Conservation (phyloP, 2,113 vertebrate species). For the Pachycephala philippinensis region DNA sequence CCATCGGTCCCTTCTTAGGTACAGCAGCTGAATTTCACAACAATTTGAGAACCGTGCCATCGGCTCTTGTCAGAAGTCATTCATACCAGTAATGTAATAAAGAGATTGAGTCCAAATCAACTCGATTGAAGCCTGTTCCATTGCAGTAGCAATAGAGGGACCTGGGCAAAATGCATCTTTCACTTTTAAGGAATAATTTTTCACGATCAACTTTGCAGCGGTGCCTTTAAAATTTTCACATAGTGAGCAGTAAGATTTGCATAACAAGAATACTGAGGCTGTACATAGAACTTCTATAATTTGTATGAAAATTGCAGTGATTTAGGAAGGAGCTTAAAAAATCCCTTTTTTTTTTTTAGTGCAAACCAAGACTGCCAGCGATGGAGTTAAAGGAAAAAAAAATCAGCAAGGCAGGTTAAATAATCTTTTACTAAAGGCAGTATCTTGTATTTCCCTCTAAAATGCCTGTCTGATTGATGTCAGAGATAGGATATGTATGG, state of each 20-base stretch:
- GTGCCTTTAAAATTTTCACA: neutral
- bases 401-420: neutral
- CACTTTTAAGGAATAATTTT: neutral
- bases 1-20: neutral
- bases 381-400: neutral
- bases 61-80: neutral
- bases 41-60: neutral
- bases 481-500: neutral
- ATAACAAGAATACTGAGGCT: neutral
- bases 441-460: neutral
- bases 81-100: neutral
- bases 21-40: neutral
- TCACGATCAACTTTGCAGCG: neutral
- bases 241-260: neutral
- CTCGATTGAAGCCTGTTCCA: neutral
- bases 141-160: neutral
- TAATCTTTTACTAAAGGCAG: neutral
- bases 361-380: neutral
- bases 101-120: neutral
- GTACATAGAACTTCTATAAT: neutral
- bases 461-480: neutral
- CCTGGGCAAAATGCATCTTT: neutral
- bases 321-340: neutral
- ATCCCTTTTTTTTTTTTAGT: too few species aligned
- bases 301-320: neutral